Evolutionary conservation across 2,797 vertebrate species (phyloP), one percentile per base, ranked within the genome.

Genomic region (Phrynocephalus forsythii): DNA sequence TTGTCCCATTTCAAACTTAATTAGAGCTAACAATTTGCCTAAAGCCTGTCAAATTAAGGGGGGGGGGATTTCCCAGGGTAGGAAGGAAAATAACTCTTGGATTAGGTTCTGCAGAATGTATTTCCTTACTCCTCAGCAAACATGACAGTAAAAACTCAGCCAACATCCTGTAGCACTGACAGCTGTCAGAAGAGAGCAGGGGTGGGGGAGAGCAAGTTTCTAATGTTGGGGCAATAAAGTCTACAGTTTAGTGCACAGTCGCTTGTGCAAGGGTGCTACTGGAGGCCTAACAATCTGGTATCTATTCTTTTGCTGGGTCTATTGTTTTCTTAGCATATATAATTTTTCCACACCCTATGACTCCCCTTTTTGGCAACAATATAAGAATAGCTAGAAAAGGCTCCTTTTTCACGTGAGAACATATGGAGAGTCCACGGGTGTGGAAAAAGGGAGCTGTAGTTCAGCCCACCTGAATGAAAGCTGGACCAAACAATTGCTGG

Each of bases 21-120:
- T 91, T 95, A 94, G 93, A 93, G 87, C 69, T 88, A 94, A 90
- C 83, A 84, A 91, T 94, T 94, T 92, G 79, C 91, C 96, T 94
- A 89, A 95, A 94, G 88, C 83, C 87, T 94, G 93, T 91, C 92
- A 94, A 92, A 89, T 90, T 86, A 92, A 28, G 75, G 84, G 90
- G 83, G 83, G 92, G 91, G 79, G 85, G 82, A 91, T 93, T 94
- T 88, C 83, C 87, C 91, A 87, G 90, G 75, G 79, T 79, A 0
- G 88, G 88, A 86, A 93, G 87, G 95, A 0, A 5, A 90, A 88
- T 85, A 92, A 87, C 78, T 90, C 71, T 89, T 87, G 9, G 0
- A 81, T 92, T 83, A 87, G 89, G 79, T 88, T 92, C 78, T 76
- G 7, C 89, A 89, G 84, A 84, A 92, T 92, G 87, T 79, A 90